Percentiles rank a stretch among this genome's conserved stretches.
Conservation (phyloP, 2,113 vertebrate species). For the Pluvialis apricaria region DNA sequence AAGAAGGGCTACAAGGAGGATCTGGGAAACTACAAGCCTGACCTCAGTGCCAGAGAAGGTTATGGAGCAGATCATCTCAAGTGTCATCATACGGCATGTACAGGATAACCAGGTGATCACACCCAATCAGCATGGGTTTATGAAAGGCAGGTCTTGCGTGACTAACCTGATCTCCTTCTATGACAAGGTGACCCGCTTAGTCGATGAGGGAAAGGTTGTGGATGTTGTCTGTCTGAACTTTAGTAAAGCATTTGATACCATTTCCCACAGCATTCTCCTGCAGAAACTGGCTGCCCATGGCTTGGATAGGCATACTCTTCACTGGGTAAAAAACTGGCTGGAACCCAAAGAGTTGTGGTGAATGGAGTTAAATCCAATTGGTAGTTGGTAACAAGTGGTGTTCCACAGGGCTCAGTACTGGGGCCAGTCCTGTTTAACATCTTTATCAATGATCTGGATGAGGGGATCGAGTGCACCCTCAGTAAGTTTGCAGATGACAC, state of each 20-base stretch:
- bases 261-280: too few relatives aligned
- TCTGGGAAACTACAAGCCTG: too few relatives aligned
- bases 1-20: too few relatives aligned
- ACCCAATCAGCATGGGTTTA: background rate
- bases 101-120: background rate
- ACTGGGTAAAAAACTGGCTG: background rate
- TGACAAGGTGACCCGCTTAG: background rate
- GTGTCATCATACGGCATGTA: background rate
- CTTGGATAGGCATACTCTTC: background rate
- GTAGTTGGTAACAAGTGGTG: background rate
- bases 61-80: background rate
- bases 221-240: too few relatives aligned
- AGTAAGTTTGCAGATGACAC: background rate
- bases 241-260: too few relatives aligned
- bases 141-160: background rate
- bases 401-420: background rate
- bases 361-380: background rate
- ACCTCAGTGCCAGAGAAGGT: background rate
- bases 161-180: background rate
- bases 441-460: background rate
- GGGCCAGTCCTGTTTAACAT: background rate
- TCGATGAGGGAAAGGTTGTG: too few relatives aligned
- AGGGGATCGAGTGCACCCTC: background rate
- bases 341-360: background rate
- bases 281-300: background rate